Evolutionary conservation across 1,140 invertebrate species (phyloP).

Genomic region (Homalodisca vitripennis): DNA sequence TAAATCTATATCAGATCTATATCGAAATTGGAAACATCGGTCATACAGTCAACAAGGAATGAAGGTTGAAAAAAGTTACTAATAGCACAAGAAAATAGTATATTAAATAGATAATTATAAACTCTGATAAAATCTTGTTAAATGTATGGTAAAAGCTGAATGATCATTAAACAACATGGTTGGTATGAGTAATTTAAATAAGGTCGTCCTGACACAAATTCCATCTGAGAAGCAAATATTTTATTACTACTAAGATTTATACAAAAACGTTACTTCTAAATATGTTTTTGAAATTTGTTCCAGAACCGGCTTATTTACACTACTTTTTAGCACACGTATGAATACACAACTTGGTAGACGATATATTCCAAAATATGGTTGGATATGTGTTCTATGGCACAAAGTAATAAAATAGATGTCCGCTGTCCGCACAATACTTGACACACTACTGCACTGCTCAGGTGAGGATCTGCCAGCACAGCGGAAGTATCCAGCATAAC

Average conservation of each 20-base stretch:
- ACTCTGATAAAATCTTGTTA: conserved; percentile 7
- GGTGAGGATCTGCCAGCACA: too few species aligned
- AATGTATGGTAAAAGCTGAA: not conserved
- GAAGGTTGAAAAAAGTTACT: too few species aligned
- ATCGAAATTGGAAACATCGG: too few species aligned
- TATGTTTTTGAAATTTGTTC: not conserved
- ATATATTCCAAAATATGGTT: conserved; percentile 18
- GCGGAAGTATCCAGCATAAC: too few species aligned
- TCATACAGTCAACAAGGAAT: too few species aligned
- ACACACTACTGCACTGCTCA: too few species aligned
- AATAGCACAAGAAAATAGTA: conserved; percentile 26
- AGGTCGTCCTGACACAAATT: not conserved
- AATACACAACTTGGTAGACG: conserved; percentile 1
- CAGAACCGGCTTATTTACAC: not conserved
- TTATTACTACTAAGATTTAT: not conserved
- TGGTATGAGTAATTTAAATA: not conserved
- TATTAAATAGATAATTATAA: conserved; percentile 26
- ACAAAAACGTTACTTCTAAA: not conserved
- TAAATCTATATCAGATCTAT: too few species aligned
- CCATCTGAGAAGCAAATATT: not conserved
- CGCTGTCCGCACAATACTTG: not conserved
- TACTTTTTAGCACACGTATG: conserved; percentile 1
- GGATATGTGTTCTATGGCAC: conserved; percentile 13
- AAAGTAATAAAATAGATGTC: conserved; percentile 1
- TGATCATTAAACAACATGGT: not conserved